Percentiles rank a stretch among this genome's conserved stretches.
These are phyloP conservation scores for Clunio marinus DNA, from an alignment of 2,888 invertebrate species.

Conservation along the genomic window DNA sequence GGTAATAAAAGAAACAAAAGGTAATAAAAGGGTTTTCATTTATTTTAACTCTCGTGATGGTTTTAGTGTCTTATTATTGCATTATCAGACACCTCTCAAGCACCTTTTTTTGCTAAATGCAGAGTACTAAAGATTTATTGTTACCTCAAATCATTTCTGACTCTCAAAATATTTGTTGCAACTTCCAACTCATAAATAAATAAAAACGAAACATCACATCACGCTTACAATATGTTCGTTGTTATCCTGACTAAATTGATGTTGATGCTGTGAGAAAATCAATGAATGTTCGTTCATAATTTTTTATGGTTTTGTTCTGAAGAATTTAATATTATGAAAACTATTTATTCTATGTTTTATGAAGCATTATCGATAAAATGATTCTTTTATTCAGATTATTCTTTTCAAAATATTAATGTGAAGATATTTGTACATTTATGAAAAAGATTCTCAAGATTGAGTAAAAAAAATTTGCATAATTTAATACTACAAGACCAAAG, in stretches of 20 bases:
- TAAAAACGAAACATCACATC: not conserved
- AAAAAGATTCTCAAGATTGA: not conserved
- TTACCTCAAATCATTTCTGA: not conserved
- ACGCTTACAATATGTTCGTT: constrained; percentile 6
- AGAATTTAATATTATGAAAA: too few relatives aligned
- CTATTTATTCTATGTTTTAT: not conserved
- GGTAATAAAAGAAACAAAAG: not conserved
- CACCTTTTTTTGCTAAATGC: constrained; percentile 9
- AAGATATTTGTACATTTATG: constrained; percentile 6
- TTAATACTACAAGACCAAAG: constrained; percentile 5
- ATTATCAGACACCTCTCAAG: not conserved
- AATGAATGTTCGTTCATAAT: not conserved
- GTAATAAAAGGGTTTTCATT: constrained; percentile 4
- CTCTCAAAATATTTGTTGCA: not conserved
- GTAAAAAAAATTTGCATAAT: constrained; percentile 28
- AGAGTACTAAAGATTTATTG: constrained; percentile 23
- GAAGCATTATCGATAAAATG: constrained; percentile 23
- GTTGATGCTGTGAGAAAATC: not conserved
- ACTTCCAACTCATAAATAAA: constrained; percentile 8
- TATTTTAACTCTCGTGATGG: too few relatives aligned
- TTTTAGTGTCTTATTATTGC: constrained; percentile 17
- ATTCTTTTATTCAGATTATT: not conserved
- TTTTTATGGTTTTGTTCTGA: not conserved
- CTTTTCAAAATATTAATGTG: not conserved
- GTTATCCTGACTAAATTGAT: not conserved